Percentiles rank a stretch among this genome's conserved stretches.
These are phyloP conservation scores for Alces alces DNA, from an alignment of 2,113 vertebrate genomes.

Conservation along the genomic window DNA sequence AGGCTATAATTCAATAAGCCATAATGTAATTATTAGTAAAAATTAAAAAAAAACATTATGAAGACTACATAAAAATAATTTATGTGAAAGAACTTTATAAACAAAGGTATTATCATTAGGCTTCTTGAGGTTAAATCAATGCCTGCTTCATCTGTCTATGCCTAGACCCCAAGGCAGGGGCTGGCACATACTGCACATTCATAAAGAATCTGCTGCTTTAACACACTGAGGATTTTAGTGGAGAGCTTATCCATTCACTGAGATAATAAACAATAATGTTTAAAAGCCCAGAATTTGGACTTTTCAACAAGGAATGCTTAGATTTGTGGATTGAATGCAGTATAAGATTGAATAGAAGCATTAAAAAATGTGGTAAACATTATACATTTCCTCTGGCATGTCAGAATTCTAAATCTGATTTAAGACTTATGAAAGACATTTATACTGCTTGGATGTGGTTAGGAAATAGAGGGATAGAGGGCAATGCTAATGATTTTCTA, in stretches of 20 bases:
- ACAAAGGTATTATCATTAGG: background rate
- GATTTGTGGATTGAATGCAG: background rate
- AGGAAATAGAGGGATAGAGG: conserved; percentile 22
- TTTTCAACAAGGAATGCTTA: background rate
- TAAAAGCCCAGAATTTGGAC: background rate
- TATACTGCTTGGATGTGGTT: conserved; percentile 61
- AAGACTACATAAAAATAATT: background rate
- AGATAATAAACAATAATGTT: background rate
- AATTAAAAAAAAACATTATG: background rate
- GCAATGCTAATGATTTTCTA: conserved; percentile 27
- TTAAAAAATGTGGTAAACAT: background rate
- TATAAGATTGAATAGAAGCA: background rate
- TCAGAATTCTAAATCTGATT: conserved; percentile 66
- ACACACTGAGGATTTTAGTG: background rate
- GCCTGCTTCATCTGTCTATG: background rate
- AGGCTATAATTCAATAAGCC: background rate
- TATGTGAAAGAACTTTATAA: background rate
- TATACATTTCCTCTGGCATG: conserved; percentile 25
- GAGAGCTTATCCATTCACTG: background rate
- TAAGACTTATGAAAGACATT: conserved; percentile 45
- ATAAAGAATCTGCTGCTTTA: background rate
- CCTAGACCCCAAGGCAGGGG: background rate
- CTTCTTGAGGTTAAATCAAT: background rate
- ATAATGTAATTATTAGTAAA: background rate
- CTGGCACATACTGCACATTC: background rate